These are phyloP conservation scores for human (Homo sapiens) DNA, from an alignment of 2,113 vertebrate species.

Conservation along the genomic window DNA sequence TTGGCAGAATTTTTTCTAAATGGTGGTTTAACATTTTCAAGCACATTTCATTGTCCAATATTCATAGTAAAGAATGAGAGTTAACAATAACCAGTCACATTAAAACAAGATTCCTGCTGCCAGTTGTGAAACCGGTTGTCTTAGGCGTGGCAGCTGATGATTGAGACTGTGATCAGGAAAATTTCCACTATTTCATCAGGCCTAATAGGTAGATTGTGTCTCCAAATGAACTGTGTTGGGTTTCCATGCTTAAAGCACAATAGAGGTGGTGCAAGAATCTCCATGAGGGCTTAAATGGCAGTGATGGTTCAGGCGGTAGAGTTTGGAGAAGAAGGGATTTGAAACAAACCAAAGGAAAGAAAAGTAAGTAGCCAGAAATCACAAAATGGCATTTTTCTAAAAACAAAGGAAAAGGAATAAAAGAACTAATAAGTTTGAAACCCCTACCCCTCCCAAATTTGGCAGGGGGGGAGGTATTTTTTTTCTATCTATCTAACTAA, in stretches of 20 bases:
- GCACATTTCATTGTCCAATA: background rate
- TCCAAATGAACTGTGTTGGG: slow-evolving; percentile 33
- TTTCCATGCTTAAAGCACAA: background rate
- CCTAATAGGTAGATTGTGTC: slow-evolving; percentile 39
- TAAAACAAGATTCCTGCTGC: slow-evolving; percentile 56
- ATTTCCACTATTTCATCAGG: slow-evolving; percentile 74
- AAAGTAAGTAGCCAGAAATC: slow-evolving; percentile 1
- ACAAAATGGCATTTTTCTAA: background rate
- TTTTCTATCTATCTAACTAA: slow-evolving; percentile 69
- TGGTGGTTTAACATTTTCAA: background rate
- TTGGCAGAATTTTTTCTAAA: slow-evolving; percentile 8
- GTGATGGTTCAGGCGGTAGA: background rate
- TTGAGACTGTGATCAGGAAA: slow-evolving; percentile 70
- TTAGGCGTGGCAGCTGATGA: slow-evolving; percentile 59
- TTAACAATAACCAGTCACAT: slow-evolving; percentile 26
- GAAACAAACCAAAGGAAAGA: background rate
- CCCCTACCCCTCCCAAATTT: slow-evolving; percentile 3
- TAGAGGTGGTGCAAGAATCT: background rate
- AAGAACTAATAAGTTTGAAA: background rate
- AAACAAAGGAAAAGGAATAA: background rate
- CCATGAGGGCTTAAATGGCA: background rate
- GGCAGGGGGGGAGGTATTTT: background rate
- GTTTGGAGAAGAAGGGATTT: background rate
- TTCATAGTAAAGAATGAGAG: background rate
- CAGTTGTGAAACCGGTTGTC: slow-evolving; percentile 55